phyloP scores from a whole-genome alignment of 35 echinoderm and acorn worm genomes.

The Stichopus chloronotus region DNA sequence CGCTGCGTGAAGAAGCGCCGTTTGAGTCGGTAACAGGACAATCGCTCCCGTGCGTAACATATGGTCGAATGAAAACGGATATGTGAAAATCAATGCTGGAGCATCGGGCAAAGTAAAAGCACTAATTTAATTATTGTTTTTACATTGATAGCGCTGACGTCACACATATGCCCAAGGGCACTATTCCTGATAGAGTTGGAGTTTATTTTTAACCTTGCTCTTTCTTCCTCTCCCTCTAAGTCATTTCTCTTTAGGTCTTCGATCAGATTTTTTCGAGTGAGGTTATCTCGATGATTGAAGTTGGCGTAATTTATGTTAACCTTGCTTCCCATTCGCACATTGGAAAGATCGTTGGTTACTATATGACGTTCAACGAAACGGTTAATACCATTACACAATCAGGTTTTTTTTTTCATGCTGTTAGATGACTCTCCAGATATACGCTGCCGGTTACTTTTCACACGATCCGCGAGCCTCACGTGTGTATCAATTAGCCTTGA shows the following conservation, averaged over 20 bases:
- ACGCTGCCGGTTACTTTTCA: too few relatives aligned
- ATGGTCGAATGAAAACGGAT: slow-evolving; percentile 38
- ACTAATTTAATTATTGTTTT: slow-evolving; percentile 57
- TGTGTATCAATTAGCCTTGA: too few relatives aligned
- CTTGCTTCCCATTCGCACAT: too few relatives aligned
- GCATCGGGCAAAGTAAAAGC: slow-evolving; percentile 40
- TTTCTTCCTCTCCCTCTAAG: neutral
- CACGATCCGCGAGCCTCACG: too few relatives aligned
- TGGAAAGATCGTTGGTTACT: too few relatives aligned
- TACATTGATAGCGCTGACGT: slow-evolving; percentile 43
- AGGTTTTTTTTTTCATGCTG: too few relatives aligned
- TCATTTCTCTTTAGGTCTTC: neutral
- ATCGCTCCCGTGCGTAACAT: slow-evolving; percentile 1
- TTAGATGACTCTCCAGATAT: too few relatives aligned
- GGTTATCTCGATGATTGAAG: too few relatives aligned
- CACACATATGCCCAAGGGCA: slow-evolving; percentile 47
- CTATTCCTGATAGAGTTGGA: neutral
- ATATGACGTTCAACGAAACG: too few relatives aligned
- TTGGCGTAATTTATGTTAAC: too few relatives aligned
- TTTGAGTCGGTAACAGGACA: slow-evolving; percentile 23
- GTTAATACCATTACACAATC: too few relatives aligned
- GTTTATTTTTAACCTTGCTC: neutral
- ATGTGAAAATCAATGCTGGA: slow-evolving; percentile 44
- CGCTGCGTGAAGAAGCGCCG: neutral
- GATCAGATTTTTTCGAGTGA: neutral